Base-by-base conservation (phyloP, 2,797 vertebrate genomes). In the Alosa sapidissima region DNA sequence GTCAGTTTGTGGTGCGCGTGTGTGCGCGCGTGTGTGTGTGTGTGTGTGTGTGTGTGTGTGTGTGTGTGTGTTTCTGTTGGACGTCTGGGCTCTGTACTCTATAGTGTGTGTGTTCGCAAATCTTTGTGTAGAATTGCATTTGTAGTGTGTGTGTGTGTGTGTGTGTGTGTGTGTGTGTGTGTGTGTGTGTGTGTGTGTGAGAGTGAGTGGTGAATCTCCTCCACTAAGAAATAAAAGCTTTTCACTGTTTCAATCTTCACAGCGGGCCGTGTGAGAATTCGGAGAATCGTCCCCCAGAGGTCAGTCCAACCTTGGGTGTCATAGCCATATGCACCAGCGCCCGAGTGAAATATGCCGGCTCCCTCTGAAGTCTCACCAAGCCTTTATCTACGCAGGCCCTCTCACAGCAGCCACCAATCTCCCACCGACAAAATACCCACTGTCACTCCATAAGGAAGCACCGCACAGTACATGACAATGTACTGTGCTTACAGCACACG, bases 1-100 rank as follows among this genome's bases (percentile, higher is more conserved):
- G n/a, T 28, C 58, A 28, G 60, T 65, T 28, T 36, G 28, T 54
- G 62, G 83, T 19, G 19, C 83, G 45, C 82, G 51, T 72, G 75
- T 82, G 55, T 85, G 83, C 82, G 51, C 72, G 75, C 82, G 55
- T 85, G 83, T 85, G 82, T 60, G 84, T 49, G 82, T 60, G 84
- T 49, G 28, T 72, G 28, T 72, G 85, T 65, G 55, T 48, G 36
- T 41, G 14, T 75, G 36, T 81, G 82, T 60, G 51, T 54, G 4
- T 81, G 51, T 83, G 83, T 33, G 19, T 81, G 87, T 88, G 87
- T 86, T 5, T 19, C 21, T 68, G 47, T 47, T 45, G 16, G 36
- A 47, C 0, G 72, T 78, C 2, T 75, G 13, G 13, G 16, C 8
- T 75, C 13, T 41, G 55, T n/a, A 58, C 19, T 75, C 13, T 41